Base-by-base conservation (phyloP, 2,113 vertebrate species). In the Syngnathus scovelli region DNA sequence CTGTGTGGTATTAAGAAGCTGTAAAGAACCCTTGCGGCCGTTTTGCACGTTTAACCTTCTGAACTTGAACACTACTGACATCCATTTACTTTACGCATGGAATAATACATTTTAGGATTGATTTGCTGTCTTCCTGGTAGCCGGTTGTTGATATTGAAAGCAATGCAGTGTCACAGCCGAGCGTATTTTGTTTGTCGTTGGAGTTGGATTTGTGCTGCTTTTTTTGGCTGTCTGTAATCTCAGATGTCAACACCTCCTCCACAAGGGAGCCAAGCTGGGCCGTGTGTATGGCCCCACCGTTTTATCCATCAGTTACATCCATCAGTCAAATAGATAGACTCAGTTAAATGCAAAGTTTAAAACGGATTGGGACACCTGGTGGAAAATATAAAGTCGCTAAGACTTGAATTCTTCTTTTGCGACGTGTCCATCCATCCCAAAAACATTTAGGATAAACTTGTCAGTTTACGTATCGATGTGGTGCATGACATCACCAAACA, bases 1-100 rank as follows among this genome's bases (percentile, higher is more conserved):
- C 60, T 16, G 56, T 66, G 76, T 74, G 58, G 73, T 68, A 76
- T 59, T 27, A 74, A 69, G 67, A 74, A 65, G 44, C 51, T 51
- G 59, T 68, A 66, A 67, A 66, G 67, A 39, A 81, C 46, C 52
- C 61, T 69, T 64, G 65, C 59, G 51, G 71, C 54, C 61, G 65
- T 74, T 82, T 72, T 71, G 44, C 67, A 69, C 70, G 62, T 75
- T 69, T 61, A 23, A 61, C 60, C 70, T 54, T 66, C 58, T 72
- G 66, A 79, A 71, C 71, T 68, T 38, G 41, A 51, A 55, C 9
- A 27, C 54, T 36, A 64, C 19, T 52, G 48, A 27, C 68, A 68
- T 49, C 27, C 38, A 55, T 63, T 72, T 72, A 70, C 64, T 44
- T 58, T 66, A 70, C 64, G 18, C 61, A 59, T 21, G 61, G 21